Conservation (phyloP, 2,797 vertebrate genomes). For the Pygocentrus nattereri region DNA sequence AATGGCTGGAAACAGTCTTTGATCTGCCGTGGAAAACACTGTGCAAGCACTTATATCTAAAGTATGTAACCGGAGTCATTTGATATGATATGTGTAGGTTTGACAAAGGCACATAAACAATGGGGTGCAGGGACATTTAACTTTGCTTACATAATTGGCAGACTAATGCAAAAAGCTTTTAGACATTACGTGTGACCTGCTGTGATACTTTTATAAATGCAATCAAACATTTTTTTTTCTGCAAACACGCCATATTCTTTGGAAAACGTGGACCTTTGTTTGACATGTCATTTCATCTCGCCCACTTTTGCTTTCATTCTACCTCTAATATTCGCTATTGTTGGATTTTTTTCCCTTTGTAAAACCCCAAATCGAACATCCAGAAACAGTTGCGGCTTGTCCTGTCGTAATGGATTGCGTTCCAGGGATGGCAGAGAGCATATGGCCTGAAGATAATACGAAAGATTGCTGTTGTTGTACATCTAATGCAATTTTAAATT, state of each 20-base stretch:
- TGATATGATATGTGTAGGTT: constrained; percentile 55
- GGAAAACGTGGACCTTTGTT: constrained; percentile 85
- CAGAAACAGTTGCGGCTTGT: constrained; percentile 54
- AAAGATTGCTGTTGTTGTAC: constrained; percentile 29
- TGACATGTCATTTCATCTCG: constrained; percentile 87
- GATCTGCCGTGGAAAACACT: constrained; percentile 39
- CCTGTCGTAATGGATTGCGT: constrained; percentile 41
- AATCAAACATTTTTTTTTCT: constrained; percentile 82
- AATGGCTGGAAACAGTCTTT: constrained; percentile 40
- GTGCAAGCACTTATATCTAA: constrained; percentile 46
- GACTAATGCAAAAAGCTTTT: constrained; percentile 87
- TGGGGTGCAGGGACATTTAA: constrained; percentile 84
- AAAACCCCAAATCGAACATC: constrained; percentile 59
- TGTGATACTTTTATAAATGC: constrained; percentile 87
- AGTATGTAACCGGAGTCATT: constrained; percentile 44
- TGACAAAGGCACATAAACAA: constrained; percentile 68
- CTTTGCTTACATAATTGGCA: constrained; percentile 85
- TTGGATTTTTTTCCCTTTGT: constrained; percentile 42
- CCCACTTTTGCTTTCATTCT: constrained; percentile 78
- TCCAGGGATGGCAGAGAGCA: constrained; percentile 6
- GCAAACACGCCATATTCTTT: constrained; percentile 84
- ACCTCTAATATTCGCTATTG: constrained; percentile 61
- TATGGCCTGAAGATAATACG: constrained; percentile 12
- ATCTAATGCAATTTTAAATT: constrained; percentile 64
- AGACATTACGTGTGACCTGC: constrained; percentile 86